These are phyloP conservation scores for Callinectes sapidus DNA, from an alignment of 2,888 invertebrate species.

Conservation along the genomic window DNA sequence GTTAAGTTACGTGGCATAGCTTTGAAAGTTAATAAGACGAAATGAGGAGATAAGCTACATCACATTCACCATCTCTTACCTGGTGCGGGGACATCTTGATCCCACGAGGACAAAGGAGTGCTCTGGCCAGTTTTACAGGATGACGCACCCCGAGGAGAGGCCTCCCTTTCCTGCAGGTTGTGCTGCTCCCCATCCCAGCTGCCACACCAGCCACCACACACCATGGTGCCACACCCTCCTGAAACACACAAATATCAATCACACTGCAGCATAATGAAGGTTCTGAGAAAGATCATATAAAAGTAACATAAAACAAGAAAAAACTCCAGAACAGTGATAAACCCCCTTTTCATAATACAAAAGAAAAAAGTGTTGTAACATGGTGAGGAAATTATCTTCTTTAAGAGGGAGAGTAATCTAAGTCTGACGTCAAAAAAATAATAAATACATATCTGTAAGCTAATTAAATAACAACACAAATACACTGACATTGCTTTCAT, in stretches of 20 bases:
- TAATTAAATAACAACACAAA: background rate
- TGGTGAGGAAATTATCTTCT: too few relatives aligned
- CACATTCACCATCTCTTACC: constrained; percentile 41
- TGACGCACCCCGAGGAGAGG: constrained; percentile 33
- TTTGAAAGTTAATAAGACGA: background rate
- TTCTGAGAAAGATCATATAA: too few relatives aligned
- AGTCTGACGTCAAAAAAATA: background rate
- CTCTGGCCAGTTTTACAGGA: constrained; percentile 34
- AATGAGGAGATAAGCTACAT: background rate
- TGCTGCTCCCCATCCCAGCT: constrained; percentile 61
- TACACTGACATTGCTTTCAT: background rate
- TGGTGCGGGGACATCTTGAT: constrained; percentile 68
- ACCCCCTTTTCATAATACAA: too few relatives aligned
- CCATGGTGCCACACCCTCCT: constrained; percentile 65
- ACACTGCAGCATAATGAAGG: background rate
- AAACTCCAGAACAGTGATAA: too few relatives aligned
- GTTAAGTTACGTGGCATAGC: too few relatives aligned
- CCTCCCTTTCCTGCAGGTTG: constrained; percentile 51
- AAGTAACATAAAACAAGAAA: too few relatives aligned
- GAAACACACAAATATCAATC: background rate
- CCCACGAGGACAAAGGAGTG: constrained; percentile 58
- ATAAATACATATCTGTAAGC: background rate
- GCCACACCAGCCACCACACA: constrained; percentile 65
- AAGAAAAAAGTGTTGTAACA: too few relatives aligned
- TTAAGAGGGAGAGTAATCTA: background rate